Evolutionary conservation across 2,113 vertebrate genomes (phyloP).

Genomic region (rat (Rattus norvegicus)): DNA sequence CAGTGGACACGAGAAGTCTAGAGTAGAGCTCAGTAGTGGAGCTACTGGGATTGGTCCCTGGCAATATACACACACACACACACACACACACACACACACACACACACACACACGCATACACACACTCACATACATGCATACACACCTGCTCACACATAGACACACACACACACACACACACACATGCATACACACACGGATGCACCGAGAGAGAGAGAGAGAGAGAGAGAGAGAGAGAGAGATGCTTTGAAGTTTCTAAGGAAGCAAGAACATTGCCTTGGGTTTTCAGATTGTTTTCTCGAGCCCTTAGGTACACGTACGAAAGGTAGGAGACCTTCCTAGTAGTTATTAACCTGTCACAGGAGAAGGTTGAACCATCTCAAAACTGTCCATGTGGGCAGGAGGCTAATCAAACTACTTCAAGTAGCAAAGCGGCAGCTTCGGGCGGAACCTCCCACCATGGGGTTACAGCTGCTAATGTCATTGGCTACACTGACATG

Average conservation of each 20-base stretch:
- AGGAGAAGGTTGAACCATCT: background rate
- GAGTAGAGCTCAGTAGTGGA: background rate
- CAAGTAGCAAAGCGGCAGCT: background rate
- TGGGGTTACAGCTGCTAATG: background rate
- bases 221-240: too few species aligned
- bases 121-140: background rate
- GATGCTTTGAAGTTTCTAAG: background rate
- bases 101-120: background rate
- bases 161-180: background rate
- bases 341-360: background rate
- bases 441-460: background rate
- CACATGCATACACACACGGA: background rate
- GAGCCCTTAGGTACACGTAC: background rate
- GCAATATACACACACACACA: background rate
- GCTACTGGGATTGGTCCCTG: background rate
- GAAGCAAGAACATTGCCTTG: background rate
- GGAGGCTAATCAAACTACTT: background rate
- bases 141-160: too few species aligned
- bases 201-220: too few species aligned
- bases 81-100: background rate
- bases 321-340: background rate
- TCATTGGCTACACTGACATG: too few species aligned
- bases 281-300: background rate
- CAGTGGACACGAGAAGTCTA: background rate
- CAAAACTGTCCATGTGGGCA: background rate